A percentile compares a stretch with the other conserved stretches of the same genome.
Conservation (phyloP, 2,797 vertebrate species). For the Taeniopygia guttata region DNA sequence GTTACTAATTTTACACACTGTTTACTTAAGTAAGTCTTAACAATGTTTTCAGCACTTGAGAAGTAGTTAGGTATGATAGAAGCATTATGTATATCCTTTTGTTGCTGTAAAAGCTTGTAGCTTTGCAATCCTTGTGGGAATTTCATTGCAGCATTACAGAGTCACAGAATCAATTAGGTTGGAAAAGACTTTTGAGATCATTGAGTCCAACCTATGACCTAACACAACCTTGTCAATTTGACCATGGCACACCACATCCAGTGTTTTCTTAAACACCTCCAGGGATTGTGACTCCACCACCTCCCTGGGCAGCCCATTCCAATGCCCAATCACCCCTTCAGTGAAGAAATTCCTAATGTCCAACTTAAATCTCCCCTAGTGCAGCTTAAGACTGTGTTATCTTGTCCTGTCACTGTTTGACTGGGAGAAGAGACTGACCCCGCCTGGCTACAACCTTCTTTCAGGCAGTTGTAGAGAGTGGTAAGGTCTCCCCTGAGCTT, state of each 20-base stretch:
- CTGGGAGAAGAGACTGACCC: not conserved
- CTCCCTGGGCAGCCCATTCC: not conserved
- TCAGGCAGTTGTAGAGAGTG: not conserved
- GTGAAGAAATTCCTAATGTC: not conserved
- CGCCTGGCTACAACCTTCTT: not conserved
- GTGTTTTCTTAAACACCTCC: not conserved
- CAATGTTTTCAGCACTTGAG: not conserved
- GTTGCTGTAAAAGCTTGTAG: not conserved
- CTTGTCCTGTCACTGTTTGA: not conserved
- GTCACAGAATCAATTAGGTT: not conserved
- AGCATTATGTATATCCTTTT: not conserved
- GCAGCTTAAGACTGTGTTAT: not conserved
- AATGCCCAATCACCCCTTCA: not conserved
- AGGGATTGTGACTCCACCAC: not conserved
- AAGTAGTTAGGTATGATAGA: not conserved
- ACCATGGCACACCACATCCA: not conserved
- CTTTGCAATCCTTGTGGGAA: not conserved
- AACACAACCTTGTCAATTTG: not conserved
- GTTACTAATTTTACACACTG: not conserved
- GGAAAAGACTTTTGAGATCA: not conserved
- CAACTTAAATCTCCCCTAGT: not conserved
- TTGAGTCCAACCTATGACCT: not conserved
- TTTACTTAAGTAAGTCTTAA: not conserved
- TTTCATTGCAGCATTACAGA: not conserved
- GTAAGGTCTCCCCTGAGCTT: not conserved